A percentile compares a stretch with the other conserved stretches of the same genome.
These are phyloP conservation scores for Lordiphosa andalusiaca DNA, from an alignment of 2,888 invertebrate species.

Conservation along the genomic window DNA sequence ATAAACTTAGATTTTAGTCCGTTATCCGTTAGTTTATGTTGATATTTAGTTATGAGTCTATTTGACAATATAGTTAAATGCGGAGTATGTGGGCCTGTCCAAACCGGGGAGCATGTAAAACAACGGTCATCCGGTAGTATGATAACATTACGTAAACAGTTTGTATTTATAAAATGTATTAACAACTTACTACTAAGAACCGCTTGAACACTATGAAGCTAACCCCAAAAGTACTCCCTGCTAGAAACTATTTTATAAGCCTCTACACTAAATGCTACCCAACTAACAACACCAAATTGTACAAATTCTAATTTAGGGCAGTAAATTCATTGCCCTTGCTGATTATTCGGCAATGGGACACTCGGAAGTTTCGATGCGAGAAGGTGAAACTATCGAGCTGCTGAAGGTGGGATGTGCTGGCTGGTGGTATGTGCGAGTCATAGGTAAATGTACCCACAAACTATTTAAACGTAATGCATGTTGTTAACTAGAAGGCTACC, in stretches of 20 bases:
- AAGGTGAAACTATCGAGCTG: conserved; percentile 94
- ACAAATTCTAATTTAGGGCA: conserved; percentile 82
- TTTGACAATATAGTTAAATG: no score
- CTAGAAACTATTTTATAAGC: no score
- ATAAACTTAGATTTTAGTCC: no score
- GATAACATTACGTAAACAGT: no score
- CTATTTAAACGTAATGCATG: conserved; percentile 21
- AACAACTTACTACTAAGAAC: not conserved
- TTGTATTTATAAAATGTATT: no score
- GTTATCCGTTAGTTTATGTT: no score
- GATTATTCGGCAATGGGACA: conserved; percentile 96
- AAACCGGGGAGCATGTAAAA: no score
- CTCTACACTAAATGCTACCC: conserved; percentile 10
- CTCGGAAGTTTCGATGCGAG: conserved; percentile 93
- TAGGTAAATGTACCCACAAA: conserved; percentile 82
- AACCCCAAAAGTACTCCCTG: no score
- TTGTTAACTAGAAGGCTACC: not conserved
- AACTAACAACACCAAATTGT: conserved; percentile 36
- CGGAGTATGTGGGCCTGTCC: no score
- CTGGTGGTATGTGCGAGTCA: conserved; percentile 96
- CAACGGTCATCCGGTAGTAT: no score
- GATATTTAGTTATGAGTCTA: no score
- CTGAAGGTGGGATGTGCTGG: conserved; percentile 96
- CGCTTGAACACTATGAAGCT: not conserved
- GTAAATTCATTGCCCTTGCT: conserved; percentile 92